These are phyloP conservation scores for Eurytoma adleriae DNA, from an alignment of 2,888 invertebrate species.

Conservation along the genomic window DNA sequence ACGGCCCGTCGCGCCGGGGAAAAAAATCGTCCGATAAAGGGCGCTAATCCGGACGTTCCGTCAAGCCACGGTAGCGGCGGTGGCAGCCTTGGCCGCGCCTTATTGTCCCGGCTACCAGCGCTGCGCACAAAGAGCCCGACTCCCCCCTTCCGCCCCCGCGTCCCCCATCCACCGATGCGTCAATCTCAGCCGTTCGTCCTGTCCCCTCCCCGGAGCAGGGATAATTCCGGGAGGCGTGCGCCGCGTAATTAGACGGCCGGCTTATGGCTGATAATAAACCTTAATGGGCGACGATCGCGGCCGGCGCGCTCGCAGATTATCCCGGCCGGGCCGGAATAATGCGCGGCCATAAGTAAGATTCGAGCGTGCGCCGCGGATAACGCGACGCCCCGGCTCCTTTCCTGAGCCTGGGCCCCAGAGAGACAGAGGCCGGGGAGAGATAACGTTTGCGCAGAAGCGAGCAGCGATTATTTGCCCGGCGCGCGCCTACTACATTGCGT, in stretches of 20 bases:
- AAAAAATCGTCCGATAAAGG: too few relatives aligned
- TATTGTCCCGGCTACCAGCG: background rate
- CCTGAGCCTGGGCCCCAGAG: background rate
- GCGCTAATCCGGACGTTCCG: too few relatives aligned
- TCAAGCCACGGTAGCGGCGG: too few relatives aligned
- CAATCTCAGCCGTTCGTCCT: too few relatives aligned
- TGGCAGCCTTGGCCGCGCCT: too few relatives aligned
- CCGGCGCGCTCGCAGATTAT: conserved; percentile 24
- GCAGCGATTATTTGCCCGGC: too few relatives aligned
- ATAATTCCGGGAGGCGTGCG: conserved; percentile 33
- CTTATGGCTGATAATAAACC: conserved; percentile 49
- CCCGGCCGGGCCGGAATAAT: conserved; percentile 13
- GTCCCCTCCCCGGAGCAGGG: conserved; percentile 16
- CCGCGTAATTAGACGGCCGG: conserved; percentile 45
- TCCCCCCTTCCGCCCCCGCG: background rate
- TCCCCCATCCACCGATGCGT: background rate
- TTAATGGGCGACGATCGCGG: conserved; percentile 34
- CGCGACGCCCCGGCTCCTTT: background rate
- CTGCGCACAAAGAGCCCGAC: background rate
- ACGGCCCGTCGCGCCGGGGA: too few relatives aligned
- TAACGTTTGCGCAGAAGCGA: too few relatives aligned
- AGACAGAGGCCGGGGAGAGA: background rate
- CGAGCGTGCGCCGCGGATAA: background rate
- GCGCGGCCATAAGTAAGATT: conserved; percentile 21
- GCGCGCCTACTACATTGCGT: too few relatives aligned